Evolutionary conservation across 2,888 invertebrate genomes (phyloP), one percentile per base, ranked within the genome.

Genomic region (Callosobruchus maculatus): DNA sequence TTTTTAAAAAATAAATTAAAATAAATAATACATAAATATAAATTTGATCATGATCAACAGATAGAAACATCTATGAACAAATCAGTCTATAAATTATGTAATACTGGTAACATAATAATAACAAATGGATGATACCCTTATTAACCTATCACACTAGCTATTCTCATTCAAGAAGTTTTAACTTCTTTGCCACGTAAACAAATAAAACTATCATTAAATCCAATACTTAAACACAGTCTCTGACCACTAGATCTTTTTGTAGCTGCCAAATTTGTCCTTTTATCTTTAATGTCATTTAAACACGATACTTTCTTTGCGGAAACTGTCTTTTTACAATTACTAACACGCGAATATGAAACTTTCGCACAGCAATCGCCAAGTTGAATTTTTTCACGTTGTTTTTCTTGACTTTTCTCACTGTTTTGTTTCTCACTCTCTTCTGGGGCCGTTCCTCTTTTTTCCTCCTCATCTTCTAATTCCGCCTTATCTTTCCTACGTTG

Each of bases 401-500:
- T 49, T 1, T 49, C 49, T 49, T 49, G 26, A n/a, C 26, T 26
- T 4, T 7, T 26, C 26, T 26, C 26, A 7, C 26, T 26, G 26
- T 26, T 4, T 26, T 26, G 49, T 49, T 49, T 3, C 13, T 49
- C 13, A 7, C 13, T 18, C 18, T 18, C 1, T 18, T 49, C 49
- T 13, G n/a, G n/a, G 49, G 49, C 13, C 9, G 49, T 49, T 18
- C 49, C 13, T 49, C 13, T 49, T 7, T 18, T 0, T 49, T 18
- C 1, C 13, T 18, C 13, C 49, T 18, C 7, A 13, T 3, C 49
- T 49, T 18, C 49, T 13, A 49, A 13, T 1, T 67, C 18, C 30
- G 67, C n/a, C n/a, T n/a, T 7, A 79, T 74, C 70, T 73, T 71
- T 21, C 80, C 78, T 21, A 76, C 72, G 22, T 77, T 78, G 7